Conservation (phyloP, 2,113 vertebrate genomes). For the Notarius quadriscutis region DNA sequence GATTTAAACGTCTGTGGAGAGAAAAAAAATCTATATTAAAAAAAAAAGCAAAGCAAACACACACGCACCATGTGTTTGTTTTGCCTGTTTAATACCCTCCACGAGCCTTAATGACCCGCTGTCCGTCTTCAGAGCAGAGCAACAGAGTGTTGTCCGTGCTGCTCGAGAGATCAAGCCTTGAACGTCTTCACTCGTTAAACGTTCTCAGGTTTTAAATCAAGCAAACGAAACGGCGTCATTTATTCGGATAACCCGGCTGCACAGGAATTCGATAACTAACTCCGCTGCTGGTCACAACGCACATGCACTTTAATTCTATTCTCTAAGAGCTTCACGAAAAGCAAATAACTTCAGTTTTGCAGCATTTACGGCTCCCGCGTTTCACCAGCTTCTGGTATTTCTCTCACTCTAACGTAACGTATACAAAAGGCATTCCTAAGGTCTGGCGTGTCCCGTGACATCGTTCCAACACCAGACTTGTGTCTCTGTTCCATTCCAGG, state of each 20-base stretch:
- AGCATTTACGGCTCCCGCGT: neutral
- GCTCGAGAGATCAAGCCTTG: neutral
- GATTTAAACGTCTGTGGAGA: neutral
- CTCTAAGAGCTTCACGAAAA: too few relatives aligned
- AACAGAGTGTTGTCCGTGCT: neutral
- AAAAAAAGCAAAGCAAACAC: too few relatives aligned
- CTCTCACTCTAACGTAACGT: neutral
- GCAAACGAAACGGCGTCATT: neutral
- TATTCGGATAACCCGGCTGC: neutral
- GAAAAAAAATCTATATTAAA: too few relatives aligned
- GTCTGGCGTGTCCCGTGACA: neutral
- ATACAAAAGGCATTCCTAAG: neutral
- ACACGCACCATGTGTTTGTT: too few relatives aligned
- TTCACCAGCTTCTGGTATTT: neutral
- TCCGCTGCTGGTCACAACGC: too few relatives aligned
- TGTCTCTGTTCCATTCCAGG: too few relatives aligned
- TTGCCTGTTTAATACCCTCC: neutral
- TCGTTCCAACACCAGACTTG: neutral
- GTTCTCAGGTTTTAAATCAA: neutral
- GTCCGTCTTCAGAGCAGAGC: neutral
- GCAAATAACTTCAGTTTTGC: neutral
- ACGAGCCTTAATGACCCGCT: neutral
- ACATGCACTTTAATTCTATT: neutral
- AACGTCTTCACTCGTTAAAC: neutral
- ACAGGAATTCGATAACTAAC: neutral